Percentiles rank a stretch among this genome's conserved stretches.
phyloP scores from a whole-genome alignment of 2,888 invertebrate species.

The Diarsia mendica region DNA sequence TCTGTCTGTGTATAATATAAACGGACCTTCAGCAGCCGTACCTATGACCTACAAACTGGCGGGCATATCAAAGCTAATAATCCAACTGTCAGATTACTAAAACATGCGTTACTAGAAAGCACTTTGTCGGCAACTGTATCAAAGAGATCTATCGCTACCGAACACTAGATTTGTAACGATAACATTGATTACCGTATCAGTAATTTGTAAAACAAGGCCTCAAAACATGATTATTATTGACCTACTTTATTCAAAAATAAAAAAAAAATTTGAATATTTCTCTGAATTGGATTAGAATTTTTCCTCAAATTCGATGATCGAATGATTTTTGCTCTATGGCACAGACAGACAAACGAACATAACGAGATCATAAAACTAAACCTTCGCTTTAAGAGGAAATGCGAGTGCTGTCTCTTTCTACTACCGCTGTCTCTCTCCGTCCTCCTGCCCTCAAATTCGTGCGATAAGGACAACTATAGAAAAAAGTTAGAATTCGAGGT shows the following conservation, averaged over 20 bases:
- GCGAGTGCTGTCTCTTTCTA: too few relatives aligned
- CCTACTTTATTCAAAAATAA: conserved; percentile 27
- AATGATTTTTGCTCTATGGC: neutral
- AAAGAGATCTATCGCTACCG: conserved; percentile 9
- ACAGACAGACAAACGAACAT: neutral
- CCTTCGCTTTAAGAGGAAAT: too few relatives aligned
- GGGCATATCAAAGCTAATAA: conserved; percentile 17
- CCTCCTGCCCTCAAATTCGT: too few relatives aligned
- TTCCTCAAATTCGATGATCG: neutral
- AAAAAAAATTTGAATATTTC: neutral
- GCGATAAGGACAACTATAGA: too few relatives aligned
- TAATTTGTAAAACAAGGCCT: conserved; percentile 29
- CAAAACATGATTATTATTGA: conserved; percentile 15
- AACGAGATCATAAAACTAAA: neutral
- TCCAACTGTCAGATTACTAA: conserved; percentile 9
- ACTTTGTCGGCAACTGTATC: conserved; percentile 27
- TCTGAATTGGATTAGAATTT: too few relatives aligned
- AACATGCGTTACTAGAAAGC: conserved; percentile 17
- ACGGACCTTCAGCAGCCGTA: too few relatives aligned
- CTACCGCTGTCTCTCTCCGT: too few relatives aligned
- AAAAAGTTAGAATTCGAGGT: too few relatives aligned
- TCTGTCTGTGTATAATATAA: too few relatives aligned
- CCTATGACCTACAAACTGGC: neutral
- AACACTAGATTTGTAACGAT: conserved; percentile 17
- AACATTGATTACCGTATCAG: conserved; percentile 29